phyloP scores from a whole-genome alignment of 1,140 invertebrate genomes.

The Babylonia areolata region DNA sequence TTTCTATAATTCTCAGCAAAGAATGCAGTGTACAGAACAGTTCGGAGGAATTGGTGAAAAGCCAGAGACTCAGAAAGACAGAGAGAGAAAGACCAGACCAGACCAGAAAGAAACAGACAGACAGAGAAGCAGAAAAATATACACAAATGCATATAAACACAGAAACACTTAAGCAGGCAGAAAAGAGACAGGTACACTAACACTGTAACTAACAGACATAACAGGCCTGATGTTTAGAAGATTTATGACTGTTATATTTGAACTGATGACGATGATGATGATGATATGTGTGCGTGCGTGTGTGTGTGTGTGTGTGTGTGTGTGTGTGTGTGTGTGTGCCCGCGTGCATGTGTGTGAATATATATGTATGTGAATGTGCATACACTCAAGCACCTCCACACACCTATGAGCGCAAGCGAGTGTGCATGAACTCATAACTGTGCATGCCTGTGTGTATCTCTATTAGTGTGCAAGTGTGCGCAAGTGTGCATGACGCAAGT shows the following conservation, averaged over 20 bases:
- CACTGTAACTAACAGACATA: neutral
- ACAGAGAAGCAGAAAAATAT: neutral
- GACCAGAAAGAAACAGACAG: neutral
- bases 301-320: neutral
- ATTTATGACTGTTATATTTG: too few species aligned
- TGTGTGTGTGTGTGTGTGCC: neutral
- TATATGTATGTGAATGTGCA: neutral
- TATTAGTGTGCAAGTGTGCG: too few species aligned
- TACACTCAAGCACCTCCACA: too few species aligned
- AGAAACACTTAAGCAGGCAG: neutral
- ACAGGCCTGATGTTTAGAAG: too few species aligned
- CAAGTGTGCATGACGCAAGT: too few species aligned
- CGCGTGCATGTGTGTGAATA: neutral
- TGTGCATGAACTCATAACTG: too few species aligned
- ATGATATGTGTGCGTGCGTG: too few species aligned
- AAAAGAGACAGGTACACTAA: neutral
- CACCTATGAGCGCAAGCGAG: too few species aligned
- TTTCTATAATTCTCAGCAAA: too few species aligned
- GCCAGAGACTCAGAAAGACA: neutral
- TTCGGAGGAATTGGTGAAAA: slow-evolving; percentile 98
- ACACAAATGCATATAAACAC: neutral
- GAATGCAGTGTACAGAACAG: too few species aligned
- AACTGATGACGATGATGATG: too few species aligned
- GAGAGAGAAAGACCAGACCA: neutral
- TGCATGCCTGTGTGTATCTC: too few species aligned